Conservation (phyloP, 2,797 vertebrate genomes). For the Ctenopoma multispine region DNA sequence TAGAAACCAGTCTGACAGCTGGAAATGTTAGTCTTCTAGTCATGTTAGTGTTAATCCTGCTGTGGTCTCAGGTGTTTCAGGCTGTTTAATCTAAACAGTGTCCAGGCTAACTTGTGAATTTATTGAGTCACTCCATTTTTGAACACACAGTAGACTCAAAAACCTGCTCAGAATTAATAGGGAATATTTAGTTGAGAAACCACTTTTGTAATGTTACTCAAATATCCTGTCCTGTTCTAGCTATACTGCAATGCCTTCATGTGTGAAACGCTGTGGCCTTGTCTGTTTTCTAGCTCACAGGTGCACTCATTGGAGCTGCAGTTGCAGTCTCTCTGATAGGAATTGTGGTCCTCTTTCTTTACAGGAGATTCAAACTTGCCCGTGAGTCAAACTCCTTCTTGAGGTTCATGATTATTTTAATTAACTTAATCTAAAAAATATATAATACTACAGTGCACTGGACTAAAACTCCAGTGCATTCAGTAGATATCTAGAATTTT, state of each 20-base stretch:
- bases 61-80: too few relatives aligned
- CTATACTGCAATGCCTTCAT: not conserved
- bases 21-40: too few relatives aligned
- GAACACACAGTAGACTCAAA: not conserved
- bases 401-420: not conserved
- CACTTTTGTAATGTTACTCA: conserved; percentile 15
- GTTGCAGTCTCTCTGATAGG: conserved; percentile 86
- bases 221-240: not conserved
- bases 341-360: conserved; percentile 87
- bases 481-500: too few relatives aligned
- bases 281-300: conserved; percentile 85
- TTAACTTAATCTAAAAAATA: too few relatives aligned
- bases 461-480: too few relatives aligned
- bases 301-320: conserved; percentile 89
- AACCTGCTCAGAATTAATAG: conserved; percentile 2
- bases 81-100: too few relatives aligned
- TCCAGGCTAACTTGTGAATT: too few relatives aligned
- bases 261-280: conserved; percentile 16
- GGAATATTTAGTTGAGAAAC: conserved; percentile 6
- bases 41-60: too few relatives aligned
- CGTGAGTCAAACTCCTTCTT: conserved; percentile 82
- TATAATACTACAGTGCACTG: too few relatives aligned
- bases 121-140: not conserved
- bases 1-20: too few relatives aligned
- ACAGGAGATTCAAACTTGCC: conserved; percentile 84